These are phyloP conservation scores for Darevskia mixta DNA, from an alignment of 2,797 vertebrate genomes.

Conservation along the genomic window DNA sequence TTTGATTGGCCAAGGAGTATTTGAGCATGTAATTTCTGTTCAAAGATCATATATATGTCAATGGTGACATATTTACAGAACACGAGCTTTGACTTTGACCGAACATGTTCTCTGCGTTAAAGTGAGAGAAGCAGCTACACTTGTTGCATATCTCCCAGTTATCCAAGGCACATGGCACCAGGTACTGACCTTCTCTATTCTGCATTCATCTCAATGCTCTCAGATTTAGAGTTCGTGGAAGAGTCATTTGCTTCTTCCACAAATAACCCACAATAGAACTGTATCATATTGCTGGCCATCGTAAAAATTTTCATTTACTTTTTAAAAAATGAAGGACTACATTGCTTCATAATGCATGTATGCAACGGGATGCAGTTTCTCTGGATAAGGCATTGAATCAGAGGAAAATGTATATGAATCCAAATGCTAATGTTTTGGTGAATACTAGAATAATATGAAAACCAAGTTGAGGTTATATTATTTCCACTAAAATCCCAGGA, in stretches of 20 bases:
- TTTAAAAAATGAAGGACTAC: neutral
- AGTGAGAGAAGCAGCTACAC: neutral
- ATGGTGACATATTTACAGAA: neutral
- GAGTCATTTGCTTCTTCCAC: neutral
- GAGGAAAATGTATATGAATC: neutral
- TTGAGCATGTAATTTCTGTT: neutral
- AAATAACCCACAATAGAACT: neutral
- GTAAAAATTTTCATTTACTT: conserved; percentile 2
- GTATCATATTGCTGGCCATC: neutral
- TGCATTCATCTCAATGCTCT: neutral
- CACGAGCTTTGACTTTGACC: neutral
- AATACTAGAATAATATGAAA: neutral
- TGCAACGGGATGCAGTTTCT: neutral
- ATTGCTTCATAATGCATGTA: neutral
- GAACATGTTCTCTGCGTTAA: neutral
- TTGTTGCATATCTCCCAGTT: neutral
- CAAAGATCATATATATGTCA: neutral
- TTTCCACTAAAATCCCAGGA: neutral
- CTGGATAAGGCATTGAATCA: neutral
- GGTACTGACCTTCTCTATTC: neutral
- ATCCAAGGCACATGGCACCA: neutral
- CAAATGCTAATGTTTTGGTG: neutral
- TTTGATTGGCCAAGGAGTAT: too few species aligned
- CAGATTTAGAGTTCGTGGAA: neutral
- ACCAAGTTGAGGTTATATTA: neutral